Percentiles rank a stretch among this genome's conserved stretches.
Conservation (phyloP, 2,888 invertebrate species). For the Meloe dianella region DNA sequence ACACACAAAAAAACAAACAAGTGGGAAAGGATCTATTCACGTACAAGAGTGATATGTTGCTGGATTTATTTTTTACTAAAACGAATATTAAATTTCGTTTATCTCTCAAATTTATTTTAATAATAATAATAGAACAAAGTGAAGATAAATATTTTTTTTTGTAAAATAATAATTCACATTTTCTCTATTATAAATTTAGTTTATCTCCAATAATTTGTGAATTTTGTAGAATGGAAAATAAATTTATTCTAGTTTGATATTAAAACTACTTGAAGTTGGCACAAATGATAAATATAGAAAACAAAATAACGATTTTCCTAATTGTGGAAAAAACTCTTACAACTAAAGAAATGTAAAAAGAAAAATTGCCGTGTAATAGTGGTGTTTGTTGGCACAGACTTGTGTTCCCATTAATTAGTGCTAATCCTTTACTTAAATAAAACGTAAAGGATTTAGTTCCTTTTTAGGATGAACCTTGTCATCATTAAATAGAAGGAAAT, state of each 20-base stretch:
- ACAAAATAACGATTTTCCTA: background rate
- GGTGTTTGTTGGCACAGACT: background rate
- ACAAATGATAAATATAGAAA: background rate
- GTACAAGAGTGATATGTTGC: too few relatives aligned
- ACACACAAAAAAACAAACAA: background rate
- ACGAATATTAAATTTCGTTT: background rate
- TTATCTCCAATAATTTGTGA: background rate
- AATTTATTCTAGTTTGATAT: background rate
- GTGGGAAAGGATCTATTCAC: background rate
- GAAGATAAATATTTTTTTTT: background rate
- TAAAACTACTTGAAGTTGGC: background rate
- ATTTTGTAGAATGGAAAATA: constrained; percentile 3
- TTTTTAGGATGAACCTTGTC: background rate
- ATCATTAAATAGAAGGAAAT: background rate
- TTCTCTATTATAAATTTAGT: background rate
- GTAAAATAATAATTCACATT: background rate
- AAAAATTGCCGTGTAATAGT: background rate
- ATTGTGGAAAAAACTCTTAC: background rate
- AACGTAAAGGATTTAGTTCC: background rate
- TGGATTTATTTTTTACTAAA: too few relatives aligned
- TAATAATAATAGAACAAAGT: background rate
- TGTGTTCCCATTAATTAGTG: background rate
- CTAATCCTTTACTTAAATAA: background rate
- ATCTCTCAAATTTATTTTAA: background rate
- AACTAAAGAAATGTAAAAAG: background rate